A percentile compares a stretch with the other conserved stretches of the same genome.
Evolutionary conservation across 2,113 vertebrate species (phyloP).

Genomic region (Thryonomys swinderianus): DNA sequence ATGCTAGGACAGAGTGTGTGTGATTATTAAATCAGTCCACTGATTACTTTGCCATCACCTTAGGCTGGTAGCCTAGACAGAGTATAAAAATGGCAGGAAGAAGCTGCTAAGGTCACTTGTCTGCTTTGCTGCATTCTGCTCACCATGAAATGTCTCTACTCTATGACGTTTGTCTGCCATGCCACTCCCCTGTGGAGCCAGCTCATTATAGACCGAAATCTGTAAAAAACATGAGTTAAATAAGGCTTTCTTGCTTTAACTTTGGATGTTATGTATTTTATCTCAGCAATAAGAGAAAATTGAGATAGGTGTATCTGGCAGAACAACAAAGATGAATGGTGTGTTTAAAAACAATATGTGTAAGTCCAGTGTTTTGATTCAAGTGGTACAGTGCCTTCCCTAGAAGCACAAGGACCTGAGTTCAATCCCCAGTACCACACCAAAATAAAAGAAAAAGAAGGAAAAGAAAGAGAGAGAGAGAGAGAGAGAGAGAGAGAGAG

Average conservation of each 20-base stretch:
- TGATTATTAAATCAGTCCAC: neutral
- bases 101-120: neutral
- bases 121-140: neutral
- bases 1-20: neutral
- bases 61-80: neutral
- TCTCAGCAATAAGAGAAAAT: neutral
- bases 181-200: neutral
- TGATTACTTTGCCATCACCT: neutral
- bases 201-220: neutral
- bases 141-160: neutral
- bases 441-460: too few relatives aligned
- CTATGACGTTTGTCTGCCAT: neutral
- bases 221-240: neutral
- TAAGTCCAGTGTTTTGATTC: too few relatives aligned
- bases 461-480: too few relatives aligned
- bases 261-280: neutral
- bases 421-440: too few relatives aligned
- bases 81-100: neutral
- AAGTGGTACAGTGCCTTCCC: too few relatives aligned
- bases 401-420: too few relatives aligned
- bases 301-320: neutral
- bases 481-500: too few relatives aligned
- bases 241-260: neutral
- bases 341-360: neutral
- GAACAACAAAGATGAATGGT: conserved; percentile 12